Base-by-base conservation (phyloP, 2,797 vertebrate species). In the Acropternis orthonyx region DNA sequence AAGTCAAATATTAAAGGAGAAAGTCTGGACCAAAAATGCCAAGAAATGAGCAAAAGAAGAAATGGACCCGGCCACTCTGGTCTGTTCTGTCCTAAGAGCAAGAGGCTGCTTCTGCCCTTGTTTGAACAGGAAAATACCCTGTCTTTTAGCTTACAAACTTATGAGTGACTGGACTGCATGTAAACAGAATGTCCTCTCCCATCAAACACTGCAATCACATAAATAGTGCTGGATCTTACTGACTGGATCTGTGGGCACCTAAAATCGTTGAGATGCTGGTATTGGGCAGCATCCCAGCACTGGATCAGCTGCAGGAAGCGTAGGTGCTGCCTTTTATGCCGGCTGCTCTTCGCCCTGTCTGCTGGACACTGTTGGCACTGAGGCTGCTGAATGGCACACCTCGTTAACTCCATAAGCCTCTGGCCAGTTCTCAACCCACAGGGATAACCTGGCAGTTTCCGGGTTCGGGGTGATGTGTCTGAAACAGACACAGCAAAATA, bases 351-450 rank as follows among this genome's bases (percentile, higher is more conserved):
- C 61, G 74, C 8, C n/a, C 59, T 46, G 3, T 21, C 26, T 65
- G 4, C 23, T 10, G 24, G 61, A 14, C 8, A 2, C 9, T 16
- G 30, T 4, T 73, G 19, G 43, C 61, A 6, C 13, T 9, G 32
- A 17, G 46, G 15, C 44, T 79, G 71, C 28, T 69, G 54, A 37
- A 21, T 26, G 82, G 15, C 36, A 23, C 4, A 2, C 22, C 32
- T 56, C 1, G 0, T 46, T 41, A 43, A 32, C 28, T 74, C 19
- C 1, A 0, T 11, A 3, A 58, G 13, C 23, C 49, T 36, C 19
- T n/a, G 17, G 32, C 12, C 24, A 17, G 7, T 44, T 15, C 14
- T 12, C n/a, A 30, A 67, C 18, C 52, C 39, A 2, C 14, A 17
- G 5, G 48, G 61, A 56, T 39, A 44, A 71, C 4, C 5, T 3